A percentile compares a stretch with the other conserved stretches of the same genome.
phyloP scores from a whole-genome alignment of 1,140 invertebrate genomes.

The Brachionus plicatilis region DNA sequence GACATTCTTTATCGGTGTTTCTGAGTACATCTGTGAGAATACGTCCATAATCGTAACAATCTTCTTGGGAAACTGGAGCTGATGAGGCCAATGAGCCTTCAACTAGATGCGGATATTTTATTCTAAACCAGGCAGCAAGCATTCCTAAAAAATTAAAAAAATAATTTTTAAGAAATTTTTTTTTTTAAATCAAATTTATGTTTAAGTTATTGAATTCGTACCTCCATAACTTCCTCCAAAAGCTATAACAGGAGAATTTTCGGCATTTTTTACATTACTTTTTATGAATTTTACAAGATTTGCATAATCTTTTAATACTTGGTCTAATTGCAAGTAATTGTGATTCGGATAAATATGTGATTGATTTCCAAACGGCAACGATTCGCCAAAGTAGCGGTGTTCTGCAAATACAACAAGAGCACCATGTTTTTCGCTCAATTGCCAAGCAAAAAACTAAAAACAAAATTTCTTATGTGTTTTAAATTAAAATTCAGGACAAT shows the following conservation, averaged over 20 bases:
- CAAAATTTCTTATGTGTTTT: slow-evolving; percentile 62
- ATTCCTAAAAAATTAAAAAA: too few relatives aligned
- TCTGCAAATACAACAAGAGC: slow-evolving; percentile 87
- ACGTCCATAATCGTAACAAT: background rate
- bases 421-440: slow-evolving; percentile 70
- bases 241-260: slow-evolving; percentile 70
- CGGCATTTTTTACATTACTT: slow-evolving; percentile 50
- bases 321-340: slow-evolving; percentile 75
- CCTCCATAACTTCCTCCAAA: slow-evolving; percentile 89
- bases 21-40: background rate
- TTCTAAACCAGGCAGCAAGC: slow-evolving; percentile 86
- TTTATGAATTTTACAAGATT: slow-evolving; percentile 69
- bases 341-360: slow-evolving; percentile 42
- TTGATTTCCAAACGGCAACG: slow-evolving; percentile 74
- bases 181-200: too few relatives aligned
- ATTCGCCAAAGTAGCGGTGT: slow-evolving; percentile 82
- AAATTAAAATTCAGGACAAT: too few relatives aligned
- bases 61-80: slow-evolving; percentile 65
- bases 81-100: slow-evolving; percentile 74
- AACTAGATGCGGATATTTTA: slow-evolving; percentile 90
- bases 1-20: background rate
- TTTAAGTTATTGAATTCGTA: slow-evolving; percentile 15
- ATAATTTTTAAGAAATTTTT: too few relatives aligned
- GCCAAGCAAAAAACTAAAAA: slow-evolving; percentile 92
- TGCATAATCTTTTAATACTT: slow-evolving; percentile 88